Conservation (phyloP, 1,140 invertebrate genomes). For the Daktulosphaira vitifoliae region DNA sequence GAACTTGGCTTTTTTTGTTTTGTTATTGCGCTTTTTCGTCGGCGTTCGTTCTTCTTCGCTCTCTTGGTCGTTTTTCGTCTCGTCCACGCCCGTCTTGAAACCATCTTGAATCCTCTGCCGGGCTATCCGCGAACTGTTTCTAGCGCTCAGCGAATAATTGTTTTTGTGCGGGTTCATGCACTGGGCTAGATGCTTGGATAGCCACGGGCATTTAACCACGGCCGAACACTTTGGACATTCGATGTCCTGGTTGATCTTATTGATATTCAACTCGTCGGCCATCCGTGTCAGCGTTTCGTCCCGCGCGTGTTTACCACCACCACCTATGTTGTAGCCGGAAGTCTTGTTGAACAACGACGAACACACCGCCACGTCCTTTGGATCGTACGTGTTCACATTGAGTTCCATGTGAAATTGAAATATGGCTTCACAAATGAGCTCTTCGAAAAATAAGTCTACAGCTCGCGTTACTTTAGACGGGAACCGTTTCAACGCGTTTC, state of each 20-base stretch:
- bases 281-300: background rate
- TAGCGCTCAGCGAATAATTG: conserved; percentile 9
- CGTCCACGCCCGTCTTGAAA: conserved; percentile 5
- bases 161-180: conserved; percentile 12
- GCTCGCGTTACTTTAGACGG: background rate
- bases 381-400: background rate
- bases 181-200: conserved; percentile 13
- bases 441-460: background rate
- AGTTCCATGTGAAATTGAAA: conserved; percentile 13
- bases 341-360: background rate
- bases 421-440: background rate
- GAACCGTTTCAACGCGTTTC: background rate
- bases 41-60: background rate
- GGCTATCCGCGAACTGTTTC: conserved; percentile 26
- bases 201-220: background rate
- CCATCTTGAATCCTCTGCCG: conserved; percentile 26
- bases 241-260: conserved; percentile 9
- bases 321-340: too few relatives aligned
- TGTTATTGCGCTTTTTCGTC: background rate
- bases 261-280: conserved; percentile 9
- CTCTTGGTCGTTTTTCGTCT: background rate
- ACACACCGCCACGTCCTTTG: background rate
- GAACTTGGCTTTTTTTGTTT: background rate
- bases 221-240: conserved; percentile 8
- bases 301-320: too few relatives aligned